phyloP scores from a whole-genome alignment of 2,888 invertebrate species.

The Acronicta alni region DNA sequence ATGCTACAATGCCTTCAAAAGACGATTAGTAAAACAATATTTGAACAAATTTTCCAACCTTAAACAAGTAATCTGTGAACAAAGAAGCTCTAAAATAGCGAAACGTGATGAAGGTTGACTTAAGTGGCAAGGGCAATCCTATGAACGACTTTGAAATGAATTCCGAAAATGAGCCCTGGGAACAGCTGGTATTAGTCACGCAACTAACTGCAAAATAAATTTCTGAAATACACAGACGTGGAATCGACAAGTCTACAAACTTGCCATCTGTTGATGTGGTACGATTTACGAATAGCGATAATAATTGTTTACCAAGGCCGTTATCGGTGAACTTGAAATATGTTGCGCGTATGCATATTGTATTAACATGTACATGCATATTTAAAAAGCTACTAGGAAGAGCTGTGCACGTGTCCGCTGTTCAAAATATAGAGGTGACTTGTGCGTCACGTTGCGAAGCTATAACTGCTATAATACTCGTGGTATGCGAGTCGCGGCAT shows the following conservation, averaged over 20 bases:
- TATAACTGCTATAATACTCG: constrained; percentile 37
- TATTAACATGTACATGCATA: constrained; percentile 74
- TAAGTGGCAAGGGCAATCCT: constrained; percentile 44
- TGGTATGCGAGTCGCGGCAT: constrained; percentile 54
- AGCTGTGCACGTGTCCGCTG: constrained; percentile 61
- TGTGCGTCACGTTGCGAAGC: constrained; percentile 65
- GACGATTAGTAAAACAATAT: neutral
- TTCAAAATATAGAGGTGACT: constrained; percentile 63
- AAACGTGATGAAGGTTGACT: constrained; percentile 29
- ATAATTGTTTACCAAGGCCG: constrained; percentile 72
- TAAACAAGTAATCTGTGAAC: constrained; percentile 18
- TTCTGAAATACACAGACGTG: constrained; percentile 34
- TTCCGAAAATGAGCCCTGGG: constrained; percentile 23
- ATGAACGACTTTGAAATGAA: constrained; percentile 25
- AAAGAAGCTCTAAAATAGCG: constrained; percentile 22
- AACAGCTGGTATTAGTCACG: constrained; percentile 31
- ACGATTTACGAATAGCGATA: constrained; percentile 65
- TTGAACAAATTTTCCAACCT: constrained; percentile 13
- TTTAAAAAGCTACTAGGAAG: constrained; percentile 77
- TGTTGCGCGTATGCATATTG: constrained; percentile 72
- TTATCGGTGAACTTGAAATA: constrained; percentile 83
- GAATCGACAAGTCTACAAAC: constrained; percentile 32
- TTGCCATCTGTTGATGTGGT: constrained; percentile 63
- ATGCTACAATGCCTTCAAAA: neutral
- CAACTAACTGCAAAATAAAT: constrained; percentile 28